Evolutionary conservation across 2,113 vertebrate genomes (phyloP), one percentile per base, ranked within the genome.

Genomic region (Potamarius usumacintae): DNA sequence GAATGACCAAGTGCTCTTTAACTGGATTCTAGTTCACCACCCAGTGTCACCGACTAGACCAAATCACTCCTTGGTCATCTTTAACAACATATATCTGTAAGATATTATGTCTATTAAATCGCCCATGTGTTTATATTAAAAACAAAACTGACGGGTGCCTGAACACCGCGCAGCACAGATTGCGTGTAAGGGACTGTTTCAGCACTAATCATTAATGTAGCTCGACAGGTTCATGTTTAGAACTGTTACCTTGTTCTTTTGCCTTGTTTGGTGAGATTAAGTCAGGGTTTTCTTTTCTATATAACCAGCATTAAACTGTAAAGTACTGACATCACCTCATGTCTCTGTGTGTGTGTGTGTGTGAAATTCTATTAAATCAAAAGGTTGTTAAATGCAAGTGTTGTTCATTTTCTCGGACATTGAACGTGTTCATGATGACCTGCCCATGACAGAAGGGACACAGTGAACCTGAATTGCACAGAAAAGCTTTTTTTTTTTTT

Each of bases 131-230:
- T 14, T 52, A n/a, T 58, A 22, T 10, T 83, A 58, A 30, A 71
- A 30, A 17, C 53, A 9, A 67, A 65, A 60, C 25, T 62, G 48
- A 76, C 17, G n/a, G 42, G 65, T 82, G 50, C 53, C 79, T 22
- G 20, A 74, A 20, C 67, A 62, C 34, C 78, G 57, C 79, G 55
- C 86, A 74, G 60, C 60, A 55, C 50, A 34, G 27, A 53, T 17
- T 1, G 25, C 34, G 48, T 78, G 17, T 20, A 86, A 79, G 14
- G 50, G 79, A 82, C 79, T 82, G 86, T 82, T 87, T 27, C 10
- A 82, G 55, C 86, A 87, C 25, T 76, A 83, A 63, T 34, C 48
- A 7, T 87, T 83, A 65, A 30, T 87, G 86, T 87, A 76, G 48
- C 79, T 57, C 17, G 27, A 74, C 65, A 11, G 34, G 60, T 82